A percentile compares a stretch with the other conserved stretches of the same genome.
phyloP scores from a whole-genome alignment of 2,113 vertebrate genomes.

The Hirundichthys speculiger region DNA sequence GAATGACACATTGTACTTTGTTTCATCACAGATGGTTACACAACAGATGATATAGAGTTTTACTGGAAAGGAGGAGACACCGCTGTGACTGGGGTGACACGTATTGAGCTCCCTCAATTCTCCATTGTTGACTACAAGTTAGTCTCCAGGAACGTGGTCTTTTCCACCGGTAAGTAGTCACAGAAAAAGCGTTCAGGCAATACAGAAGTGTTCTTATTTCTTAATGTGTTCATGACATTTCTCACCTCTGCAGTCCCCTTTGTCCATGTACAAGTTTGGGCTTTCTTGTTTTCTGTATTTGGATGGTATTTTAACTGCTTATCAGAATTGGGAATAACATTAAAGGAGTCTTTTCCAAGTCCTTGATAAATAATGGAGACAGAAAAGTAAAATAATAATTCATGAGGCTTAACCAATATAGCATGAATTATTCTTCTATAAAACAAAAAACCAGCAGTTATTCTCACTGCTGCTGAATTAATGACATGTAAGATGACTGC shows the following conservation, averaged over 20 bases:
- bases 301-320: constrained; percentile 33
- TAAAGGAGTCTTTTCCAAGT: constrained; percentile 55
- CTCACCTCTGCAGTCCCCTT: no score
- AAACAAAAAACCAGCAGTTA: constrained; percentile 50
- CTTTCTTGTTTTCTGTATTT: constrained; percentile 45
- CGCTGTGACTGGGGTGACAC: constrained; percentile 92
- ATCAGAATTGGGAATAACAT: no score
- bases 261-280: no score
- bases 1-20: background rate
- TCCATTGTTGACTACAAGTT: constrained; percentile 95
- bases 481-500: constrained; percentile 50
- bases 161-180: constrained; percentile 89
- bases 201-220: background rate
- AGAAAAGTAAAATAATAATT: constrained; percentile 55
- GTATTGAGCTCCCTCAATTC: constrained; percentile 97
- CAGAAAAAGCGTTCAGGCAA: no score
- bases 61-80: constrained; percentile 96
- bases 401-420: constrained; percentile 50
- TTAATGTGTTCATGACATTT: background rate
- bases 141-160: constrained; percentile 96
- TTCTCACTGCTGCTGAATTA: constrained; percentile 51
- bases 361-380: constrained; percentile 27
- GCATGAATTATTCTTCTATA: constrained; percentile 54
- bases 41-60: constrained; percentile 97
- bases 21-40: constrained; percentile 90